Evolutionary conservation across 2,888 invertebrate species (phyloP).

Genomic region (Euzophera pinguis): DNA sequence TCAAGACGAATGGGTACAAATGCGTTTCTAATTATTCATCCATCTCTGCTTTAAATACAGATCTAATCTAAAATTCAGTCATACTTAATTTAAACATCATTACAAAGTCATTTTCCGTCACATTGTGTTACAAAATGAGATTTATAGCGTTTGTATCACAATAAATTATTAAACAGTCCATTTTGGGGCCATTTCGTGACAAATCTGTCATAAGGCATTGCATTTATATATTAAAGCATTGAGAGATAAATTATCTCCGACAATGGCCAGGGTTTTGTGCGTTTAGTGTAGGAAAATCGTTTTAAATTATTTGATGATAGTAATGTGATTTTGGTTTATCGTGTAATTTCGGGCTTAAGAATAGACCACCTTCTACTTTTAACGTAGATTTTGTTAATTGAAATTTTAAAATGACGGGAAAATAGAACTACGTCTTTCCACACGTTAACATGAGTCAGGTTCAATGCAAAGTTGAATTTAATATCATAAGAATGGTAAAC

Average conservation of each 20-base stretch:
- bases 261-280: slow-evolving; percentile 19
- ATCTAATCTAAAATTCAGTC: neutral
- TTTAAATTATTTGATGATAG: neutral
- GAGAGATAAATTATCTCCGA: slow-evolving; percentile 3
- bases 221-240: neutral
- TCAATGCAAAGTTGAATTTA: no score
- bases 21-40: no score
- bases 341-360: no score
- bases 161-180: slow-evolving; percentile 4
- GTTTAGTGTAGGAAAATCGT: neutral
- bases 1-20: no score
- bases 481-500: no score
- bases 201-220: neutral
- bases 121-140: slow-evolving; percentile 6
- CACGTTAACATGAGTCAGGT: no score
- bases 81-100: neutral
- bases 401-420: no score
- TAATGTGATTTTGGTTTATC: no score
- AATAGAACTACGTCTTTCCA: no score
- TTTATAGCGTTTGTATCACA: slow-evolving; percentile 2
- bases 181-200: slow-evolving; percentile 4
- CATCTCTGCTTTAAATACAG: neutral
- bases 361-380: no score
- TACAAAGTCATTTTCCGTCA: slow-evolving; percentile 8
- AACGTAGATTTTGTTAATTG: no score